Conservation (phyloP, 92 coral and sea anemone genomes). For the Phenganax stokvisi region DNA sequence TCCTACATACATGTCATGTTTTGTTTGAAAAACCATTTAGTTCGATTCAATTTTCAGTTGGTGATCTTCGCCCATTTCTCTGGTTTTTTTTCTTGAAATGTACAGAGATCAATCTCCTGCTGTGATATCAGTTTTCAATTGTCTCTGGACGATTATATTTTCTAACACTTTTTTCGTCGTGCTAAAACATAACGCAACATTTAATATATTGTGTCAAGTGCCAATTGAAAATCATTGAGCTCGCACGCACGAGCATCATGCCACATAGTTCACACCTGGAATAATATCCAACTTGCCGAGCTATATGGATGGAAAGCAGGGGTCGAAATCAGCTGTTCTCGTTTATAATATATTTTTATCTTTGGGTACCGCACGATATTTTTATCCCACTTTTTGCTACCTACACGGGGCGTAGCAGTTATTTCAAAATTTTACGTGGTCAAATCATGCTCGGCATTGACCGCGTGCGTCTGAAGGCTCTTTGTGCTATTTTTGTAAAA, state of each 20-base stretch:
- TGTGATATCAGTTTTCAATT: not conserved
- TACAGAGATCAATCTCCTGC: not conserved
- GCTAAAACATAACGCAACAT: not conserved
- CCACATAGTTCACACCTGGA: not conserved
- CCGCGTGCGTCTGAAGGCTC: not conserved
- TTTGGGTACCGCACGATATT: too few species aligned
- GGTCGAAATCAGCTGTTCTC: not conserved
- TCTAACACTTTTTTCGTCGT: not conserved
- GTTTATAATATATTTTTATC: too few species aligned
- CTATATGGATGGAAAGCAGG: not conserved
- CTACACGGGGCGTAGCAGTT: too few species aligned
- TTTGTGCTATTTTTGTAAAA: slow-evolving; percentile 7
- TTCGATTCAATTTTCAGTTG: not conserved
- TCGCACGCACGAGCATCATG: not conserved
- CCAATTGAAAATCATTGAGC: not conserved
- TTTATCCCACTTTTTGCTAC: too few species aligned
- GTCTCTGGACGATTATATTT: not conserved
- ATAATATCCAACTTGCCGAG: not conserved
- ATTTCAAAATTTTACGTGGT: too few species aligned
- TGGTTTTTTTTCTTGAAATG: not conserved
- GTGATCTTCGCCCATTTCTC: not conserved
- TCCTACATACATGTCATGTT: not conserved
- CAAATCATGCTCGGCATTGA: too few species aligned
- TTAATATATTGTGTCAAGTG: not conserved
- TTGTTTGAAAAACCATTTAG: not conserved